A percentile compares a stretch with the other conserved stretches of the same genome.
Evolutionary conservation across 2,797 vertebrate genomes (phyloP).

Genomic region (Trematomus bernacchii): DNA sequence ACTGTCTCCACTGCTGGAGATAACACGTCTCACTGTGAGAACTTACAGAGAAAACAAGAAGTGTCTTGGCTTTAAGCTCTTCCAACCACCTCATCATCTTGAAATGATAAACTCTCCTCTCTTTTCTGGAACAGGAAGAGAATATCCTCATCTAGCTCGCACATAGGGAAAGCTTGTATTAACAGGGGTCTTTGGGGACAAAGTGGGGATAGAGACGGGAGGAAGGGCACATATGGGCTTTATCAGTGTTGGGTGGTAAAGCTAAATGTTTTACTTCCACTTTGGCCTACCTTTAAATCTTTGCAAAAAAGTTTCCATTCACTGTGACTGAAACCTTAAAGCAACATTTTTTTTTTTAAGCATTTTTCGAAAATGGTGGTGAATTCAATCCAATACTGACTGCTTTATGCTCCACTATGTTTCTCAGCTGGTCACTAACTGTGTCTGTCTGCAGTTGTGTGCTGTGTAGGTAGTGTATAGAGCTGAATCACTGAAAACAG

Average conservation of each 20-base stretch:
- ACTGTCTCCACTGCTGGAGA: neutral
- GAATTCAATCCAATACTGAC: neutral
- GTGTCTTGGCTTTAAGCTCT: conserved; percentile 15
- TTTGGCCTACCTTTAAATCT: neutral
- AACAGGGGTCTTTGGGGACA: neutral
- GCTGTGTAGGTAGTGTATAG: neutral
- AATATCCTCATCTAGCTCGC: conserved; percentile 5
- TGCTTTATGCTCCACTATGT: neutral
- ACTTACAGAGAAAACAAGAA: conserved; percentile 14
- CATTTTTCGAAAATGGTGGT: neutral
- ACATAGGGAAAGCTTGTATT: conserved; percentile 4
- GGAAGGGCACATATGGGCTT: neutral
- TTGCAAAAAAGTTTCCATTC: neutral
- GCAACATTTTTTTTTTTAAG: too few relatives aligned
- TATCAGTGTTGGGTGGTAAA: neutral
- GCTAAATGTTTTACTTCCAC: neutral
- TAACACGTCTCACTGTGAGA: neutral
- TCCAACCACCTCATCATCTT: conserved; percentile 23
- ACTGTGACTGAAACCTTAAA: neutral
- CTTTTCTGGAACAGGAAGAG: conserved; percentile 17
- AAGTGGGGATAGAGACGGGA: neutral
- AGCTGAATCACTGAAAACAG: neutral
- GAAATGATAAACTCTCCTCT: conserved; percentile 12
- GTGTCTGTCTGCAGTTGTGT: neutral
- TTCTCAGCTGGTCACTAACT: neutral